phyloP scores from a whole-genome alignment of 2,797 vertebrate species.

The Glyptemys insculpta region DNA sequence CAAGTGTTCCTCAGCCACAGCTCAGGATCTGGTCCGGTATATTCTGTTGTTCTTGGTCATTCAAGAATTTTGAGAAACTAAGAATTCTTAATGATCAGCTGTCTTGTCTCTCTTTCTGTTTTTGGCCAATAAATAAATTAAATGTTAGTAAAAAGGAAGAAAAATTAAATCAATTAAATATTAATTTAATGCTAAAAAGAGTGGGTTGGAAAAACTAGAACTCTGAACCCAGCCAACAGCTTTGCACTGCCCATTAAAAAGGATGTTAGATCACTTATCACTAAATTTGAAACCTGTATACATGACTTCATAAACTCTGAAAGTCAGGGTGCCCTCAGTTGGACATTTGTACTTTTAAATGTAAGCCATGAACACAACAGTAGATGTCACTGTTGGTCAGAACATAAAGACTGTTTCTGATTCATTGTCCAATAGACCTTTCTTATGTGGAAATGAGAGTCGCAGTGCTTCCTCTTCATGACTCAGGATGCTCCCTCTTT shows the following conservation, averaged over 20 bases:
- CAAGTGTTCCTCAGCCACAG: not conserved
- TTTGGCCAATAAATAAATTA: not conserved
- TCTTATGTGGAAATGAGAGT: not conserved
- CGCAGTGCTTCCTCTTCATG: not conserved
- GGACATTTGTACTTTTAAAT: rapidly evolving
- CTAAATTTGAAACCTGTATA: not conserved
- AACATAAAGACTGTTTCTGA: not conserved
- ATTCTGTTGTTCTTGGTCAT: not conserved
- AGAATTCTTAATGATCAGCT: not conserved
- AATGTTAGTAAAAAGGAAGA: not conserved
- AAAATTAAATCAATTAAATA: not conserved
- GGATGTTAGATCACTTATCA: not conserved
- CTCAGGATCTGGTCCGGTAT: not conserved
- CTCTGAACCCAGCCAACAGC: not conserved
- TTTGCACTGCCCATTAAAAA: not conserved
- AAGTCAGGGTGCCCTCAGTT: rapidly evolving
- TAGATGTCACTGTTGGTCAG: conserved; percentile 72
- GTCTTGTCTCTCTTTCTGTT: not conserved
- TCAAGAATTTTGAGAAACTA: not conserved
- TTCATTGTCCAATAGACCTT: rapidly evolving
- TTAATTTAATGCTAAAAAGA: not conserved
- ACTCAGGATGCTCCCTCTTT: not conserved
- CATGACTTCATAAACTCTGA: rapidly evolving
- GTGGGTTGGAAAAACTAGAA: not conserved
- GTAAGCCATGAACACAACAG: conserved; percentile 26